These are phyloP conservation scores for Arctopsyche grandis DNA, from an alignment of 1,140 invertebrate species.

Conservation along the genomic window DNA sequence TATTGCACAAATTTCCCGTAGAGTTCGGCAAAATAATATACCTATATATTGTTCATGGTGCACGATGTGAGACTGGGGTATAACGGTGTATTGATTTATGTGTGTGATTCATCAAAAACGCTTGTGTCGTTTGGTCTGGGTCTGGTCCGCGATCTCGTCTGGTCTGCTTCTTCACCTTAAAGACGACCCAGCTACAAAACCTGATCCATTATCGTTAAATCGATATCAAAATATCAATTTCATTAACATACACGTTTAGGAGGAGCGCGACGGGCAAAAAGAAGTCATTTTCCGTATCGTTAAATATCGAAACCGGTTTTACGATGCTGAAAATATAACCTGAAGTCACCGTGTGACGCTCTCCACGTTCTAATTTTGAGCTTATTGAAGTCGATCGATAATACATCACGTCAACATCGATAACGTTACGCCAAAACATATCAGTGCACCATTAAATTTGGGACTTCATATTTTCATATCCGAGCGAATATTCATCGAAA, in stretches of 20 bases:
- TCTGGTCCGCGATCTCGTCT: slow-evolving; percentile 10
- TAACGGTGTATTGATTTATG: slow-evolving; percentile 53
- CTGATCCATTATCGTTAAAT: slow-evolving; percentile 12
- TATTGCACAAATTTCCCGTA: slow-evolving; percentile 25
- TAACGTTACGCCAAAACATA: not conserved
- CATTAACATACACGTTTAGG: slow-evolving; percentile 6
- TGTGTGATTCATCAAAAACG: slow-evolving; percentile 39
- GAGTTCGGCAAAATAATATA: not conserved
- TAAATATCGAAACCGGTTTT: no score
- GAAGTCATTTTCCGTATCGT: not conserved
- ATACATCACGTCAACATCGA: not conserved
- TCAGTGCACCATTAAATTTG: not conserved
- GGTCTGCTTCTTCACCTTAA: not conserved
- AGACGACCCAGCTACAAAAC: slow-evolving; percentile 10
- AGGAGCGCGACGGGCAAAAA: not conserved
- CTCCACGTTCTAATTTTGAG: no score
- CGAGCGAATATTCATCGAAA: not conserved
- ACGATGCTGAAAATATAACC: no score
- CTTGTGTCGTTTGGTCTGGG: slow-evolving; percentile 4
- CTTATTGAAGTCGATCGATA: no score
- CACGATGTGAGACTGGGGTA: not conserved
- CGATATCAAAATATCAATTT: slow-evolving; percentile 10
- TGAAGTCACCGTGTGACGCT: no score
- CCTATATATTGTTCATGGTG: not conserved
- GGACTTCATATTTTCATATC: not conserved